These are phyloP conservation scores for Neoascia interrupta DNA, from an alignment of 2,888 invertebrate genomes.

Conservation along the genomic window DNA sequence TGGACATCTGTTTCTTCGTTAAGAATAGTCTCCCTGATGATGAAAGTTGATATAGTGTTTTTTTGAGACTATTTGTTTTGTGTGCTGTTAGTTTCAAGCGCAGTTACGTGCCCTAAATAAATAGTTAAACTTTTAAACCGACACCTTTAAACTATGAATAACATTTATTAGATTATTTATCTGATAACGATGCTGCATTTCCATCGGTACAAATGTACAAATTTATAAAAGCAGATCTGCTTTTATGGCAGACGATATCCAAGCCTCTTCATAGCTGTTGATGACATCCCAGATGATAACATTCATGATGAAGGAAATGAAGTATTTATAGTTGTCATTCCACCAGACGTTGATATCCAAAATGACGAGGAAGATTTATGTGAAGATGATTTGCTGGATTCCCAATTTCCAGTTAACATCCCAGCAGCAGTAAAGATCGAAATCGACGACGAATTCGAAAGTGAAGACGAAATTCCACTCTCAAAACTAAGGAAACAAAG, in stretches of 20 bases:
- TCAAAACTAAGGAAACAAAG: not conserved
- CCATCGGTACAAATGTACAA: not conserved
- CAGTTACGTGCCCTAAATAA: not conserved
- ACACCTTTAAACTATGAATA: not conserved
- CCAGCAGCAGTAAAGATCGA: constrained; percentile 4
- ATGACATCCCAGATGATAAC: no score
- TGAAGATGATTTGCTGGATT: constrained; percentile 5
- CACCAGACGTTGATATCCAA: constrained; percentile 7
- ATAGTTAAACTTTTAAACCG: not conserved
- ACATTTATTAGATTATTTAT: not conserved
- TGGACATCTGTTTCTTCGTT: not conserved
- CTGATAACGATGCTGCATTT: not conserved
- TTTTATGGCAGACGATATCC: constrained; percentile 1
- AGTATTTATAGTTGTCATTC: not conserved
- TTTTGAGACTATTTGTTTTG: not conserved
- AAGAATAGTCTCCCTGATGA: not conserved
- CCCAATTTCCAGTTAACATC: not conserved
- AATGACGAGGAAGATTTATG: not conserved
- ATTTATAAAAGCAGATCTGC: not conserved
- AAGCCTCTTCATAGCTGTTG: not conserved
- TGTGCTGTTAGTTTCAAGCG: not conserved
- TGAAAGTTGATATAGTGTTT: not conserved
- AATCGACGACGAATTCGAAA: not conserved
- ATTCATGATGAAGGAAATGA: not conserved
- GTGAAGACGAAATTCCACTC: not conserved